These are phyloP conservation scores for Plectus sambesii DNA, from an alignment of 1,140 invertebrate species.

Conservation along the genomic window DNA sequence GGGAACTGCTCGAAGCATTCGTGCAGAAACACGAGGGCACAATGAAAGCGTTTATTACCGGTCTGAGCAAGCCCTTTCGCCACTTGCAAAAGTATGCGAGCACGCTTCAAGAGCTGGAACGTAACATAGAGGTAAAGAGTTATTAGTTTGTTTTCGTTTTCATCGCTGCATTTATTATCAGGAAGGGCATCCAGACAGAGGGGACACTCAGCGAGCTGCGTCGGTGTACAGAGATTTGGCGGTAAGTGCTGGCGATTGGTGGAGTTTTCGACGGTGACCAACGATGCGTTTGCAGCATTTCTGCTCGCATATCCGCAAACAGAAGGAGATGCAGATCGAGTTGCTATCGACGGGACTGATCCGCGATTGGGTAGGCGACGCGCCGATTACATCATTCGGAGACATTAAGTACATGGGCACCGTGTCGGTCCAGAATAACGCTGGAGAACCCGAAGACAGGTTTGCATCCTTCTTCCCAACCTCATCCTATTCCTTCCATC, in stretches of 20 bases:
- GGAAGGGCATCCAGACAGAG: conserved; percentile 84
- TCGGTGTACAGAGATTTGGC: conserved; percentile 85
- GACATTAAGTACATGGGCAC: no score
- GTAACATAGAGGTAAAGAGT: conserved; percentile 64
- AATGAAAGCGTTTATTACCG: conserved; percentile 74
- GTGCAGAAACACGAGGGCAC: conserved; percentile 68
- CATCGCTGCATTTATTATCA: conserved; percentile 29
- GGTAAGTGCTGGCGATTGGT: no score
- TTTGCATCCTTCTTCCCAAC: no score
- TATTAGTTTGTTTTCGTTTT: conserved; percentile 12
- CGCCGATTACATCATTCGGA: conserved; percentile 9
- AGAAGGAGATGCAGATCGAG: conserved; percentile 88
- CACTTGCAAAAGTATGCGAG: conserved; percentile 81
- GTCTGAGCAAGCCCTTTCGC: conserved; percentile 82
- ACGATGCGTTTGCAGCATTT: conserved; percentile 54
- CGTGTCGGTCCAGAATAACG: no score
- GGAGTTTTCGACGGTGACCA: conserved; percentile 4
- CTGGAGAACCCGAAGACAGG: no score
- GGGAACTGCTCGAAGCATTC: conserved; percentile 44
- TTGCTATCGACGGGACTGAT: conserved; percentile 79
- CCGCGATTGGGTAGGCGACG: conserved; percentile 4
- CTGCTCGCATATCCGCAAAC: conserved; percentile 70
- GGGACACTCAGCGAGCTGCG: conserved; percentile 84
- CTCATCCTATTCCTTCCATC: no score
- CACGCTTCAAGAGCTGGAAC: conserved; percentile 75